These are phyloP conservation scores for Anhinga rufa DNA, from an alignment of 2,113 vertebrate genomes.

Conservation along the genomic window DNA sequence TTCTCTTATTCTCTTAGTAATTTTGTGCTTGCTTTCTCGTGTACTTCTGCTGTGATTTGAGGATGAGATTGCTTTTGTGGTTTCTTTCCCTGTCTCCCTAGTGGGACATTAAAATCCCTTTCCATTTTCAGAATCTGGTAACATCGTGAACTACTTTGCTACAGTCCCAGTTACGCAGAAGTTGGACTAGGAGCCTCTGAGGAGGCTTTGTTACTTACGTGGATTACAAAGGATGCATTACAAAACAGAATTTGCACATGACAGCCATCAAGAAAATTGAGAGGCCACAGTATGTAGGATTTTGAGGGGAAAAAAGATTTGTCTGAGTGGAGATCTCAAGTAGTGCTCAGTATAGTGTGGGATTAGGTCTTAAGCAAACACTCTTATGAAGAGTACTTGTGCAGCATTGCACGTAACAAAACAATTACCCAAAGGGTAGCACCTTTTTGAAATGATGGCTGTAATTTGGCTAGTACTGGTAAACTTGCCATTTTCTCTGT, in stretches of 20 bases:
- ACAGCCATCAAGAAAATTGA: not conserved
- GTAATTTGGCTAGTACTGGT: not conserved
- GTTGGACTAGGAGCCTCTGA: not conserved
- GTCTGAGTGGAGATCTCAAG: not conserved
- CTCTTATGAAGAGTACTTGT: not conserved
- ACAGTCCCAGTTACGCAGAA: not conserved
- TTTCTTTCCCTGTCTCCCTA: not conserved
- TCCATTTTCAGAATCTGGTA: not conserved
- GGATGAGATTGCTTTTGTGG: not conserved
- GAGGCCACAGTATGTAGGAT: not conserved
- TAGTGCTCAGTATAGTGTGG: not conserved
- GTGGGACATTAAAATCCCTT: not conserved
- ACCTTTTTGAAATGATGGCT: not conserved
- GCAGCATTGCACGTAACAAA: not conserved
- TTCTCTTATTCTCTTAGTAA: not conserved
- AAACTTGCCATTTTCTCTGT: not conserved
- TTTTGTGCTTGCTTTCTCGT: not conserved
- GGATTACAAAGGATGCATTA: not conserved
- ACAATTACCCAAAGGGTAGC: not conserved
- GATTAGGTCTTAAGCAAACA: not conserved
- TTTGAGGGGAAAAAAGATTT: not conserved
- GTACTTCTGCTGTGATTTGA: not conserved
- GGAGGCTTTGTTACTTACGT: not conserved
- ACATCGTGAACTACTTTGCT: not conserved
- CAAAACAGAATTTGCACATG: not conserved